A percentile compares a stretch with the other conserved stretches of the same genome.
phyloP scores from a whole-genome alignment of 2,888 invertebrate genomes.

The Dicranocentrus wangi region DNA sequence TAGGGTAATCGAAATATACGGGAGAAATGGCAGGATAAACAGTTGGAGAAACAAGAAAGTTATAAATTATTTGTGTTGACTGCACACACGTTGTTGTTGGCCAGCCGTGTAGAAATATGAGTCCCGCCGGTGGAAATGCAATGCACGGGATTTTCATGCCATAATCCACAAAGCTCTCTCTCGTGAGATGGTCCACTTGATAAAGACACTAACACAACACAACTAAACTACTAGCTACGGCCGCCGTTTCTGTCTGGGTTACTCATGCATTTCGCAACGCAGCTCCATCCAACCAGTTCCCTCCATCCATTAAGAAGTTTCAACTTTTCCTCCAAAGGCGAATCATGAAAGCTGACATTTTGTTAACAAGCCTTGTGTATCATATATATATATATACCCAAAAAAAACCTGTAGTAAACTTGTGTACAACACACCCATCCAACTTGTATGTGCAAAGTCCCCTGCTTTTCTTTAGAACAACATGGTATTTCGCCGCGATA shows the following conservation, averaged over 20 bases:
- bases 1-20: constrained; percentile 22
- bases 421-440: constrained; percentile 1
- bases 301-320: constrained; percentile 41
- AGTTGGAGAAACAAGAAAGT: background rate
- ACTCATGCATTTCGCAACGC: background rate
- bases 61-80: constrained; percentile 24
- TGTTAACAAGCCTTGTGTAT: constrained; percentile 39
- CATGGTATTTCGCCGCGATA: too few relatives aligned
- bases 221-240: too few relatives aligned
- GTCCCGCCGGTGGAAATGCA: background rate
- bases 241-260: too few relatives aligned
- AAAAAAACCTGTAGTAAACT: too few relatives aligned
- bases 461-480: too few relatives aligned
- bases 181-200: constrained; percentile 41
- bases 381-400: too few relatives aligned
- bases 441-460: background rate
- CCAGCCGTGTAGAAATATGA: background rate
- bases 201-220: constrained; percentile 24
- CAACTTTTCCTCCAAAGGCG: constrained; percentile 20
- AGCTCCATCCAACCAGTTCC: background rate
- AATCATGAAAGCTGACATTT: constrained; percentile 41
- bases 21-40: background rate
- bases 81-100: background rate
- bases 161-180: background rate
- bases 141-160: background rate